phyloP scores from a whole-genome alignment of 1,140 invertebrate genomes.

The Macrostomum lignano region DNA sequence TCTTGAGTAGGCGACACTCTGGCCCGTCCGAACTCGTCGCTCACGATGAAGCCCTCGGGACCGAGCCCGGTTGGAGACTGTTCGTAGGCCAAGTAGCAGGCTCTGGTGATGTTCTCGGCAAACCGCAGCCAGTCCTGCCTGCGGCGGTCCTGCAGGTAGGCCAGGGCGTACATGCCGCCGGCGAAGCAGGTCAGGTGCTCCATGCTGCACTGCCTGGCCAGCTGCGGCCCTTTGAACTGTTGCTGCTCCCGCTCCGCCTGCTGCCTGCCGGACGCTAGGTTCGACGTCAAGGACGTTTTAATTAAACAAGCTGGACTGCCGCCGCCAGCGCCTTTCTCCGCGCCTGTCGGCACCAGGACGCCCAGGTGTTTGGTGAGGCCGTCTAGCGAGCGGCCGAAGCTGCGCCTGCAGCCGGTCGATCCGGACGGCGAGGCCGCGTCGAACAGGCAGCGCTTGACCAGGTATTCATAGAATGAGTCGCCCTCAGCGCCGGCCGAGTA shows the following conservation, averaged over 20 bases:
- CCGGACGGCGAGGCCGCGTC: too few relatives aligned
- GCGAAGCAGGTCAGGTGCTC: constrained; percentile 87
- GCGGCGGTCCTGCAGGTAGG: constrained; percentile 52
- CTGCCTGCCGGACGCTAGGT: too few relatives aligned
- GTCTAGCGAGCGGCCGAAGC: too few relatives aligned
- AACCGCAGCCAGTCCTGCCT: constrained; percentile 48
- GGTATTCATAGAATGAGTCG: constrained; percentile 93
- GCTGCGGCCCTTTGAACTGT: too few relatives aligned
- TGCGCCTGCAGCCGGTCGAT: too few relatives aligned
- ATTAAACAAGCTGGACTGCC: too few relatives aligned
- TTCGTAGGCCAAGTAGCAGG: not conserved
- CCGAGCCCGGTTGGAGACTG: constrained; percentile 45
- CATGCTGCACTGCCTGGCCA: constrained; percentile 67
- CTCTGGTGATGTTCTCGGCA: constrained; percentile 32
- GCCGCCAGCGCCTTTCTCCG: too few relatives aligned
- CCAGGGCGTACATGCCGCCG: constrained; percentile 72
- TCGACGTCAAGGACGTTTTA: too few relatives aligned
- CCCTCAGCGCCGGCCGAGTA: constrained; percentile 85
- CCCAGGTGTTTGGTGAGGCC: too few relatives aligned
- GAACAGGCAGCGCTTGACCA: constrained; percentile 81
- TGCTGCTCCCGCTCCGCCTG: too few relatives aligned
- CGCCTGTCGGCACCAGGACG: too few relatives aligned
- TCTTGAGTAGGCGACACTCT: constrained; percentile 64
- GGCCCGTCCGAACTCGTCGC: constrained; percentile 52
- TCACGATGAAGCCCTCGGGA: constrained; percentile 48